Percentiles rank a stretch among this genome's conserved stretches.
Evolutionary conservation across 2,113 vertebrate genomes (phyloP).

Genomic region (Campylorhamphus procurvoides): DNA sequence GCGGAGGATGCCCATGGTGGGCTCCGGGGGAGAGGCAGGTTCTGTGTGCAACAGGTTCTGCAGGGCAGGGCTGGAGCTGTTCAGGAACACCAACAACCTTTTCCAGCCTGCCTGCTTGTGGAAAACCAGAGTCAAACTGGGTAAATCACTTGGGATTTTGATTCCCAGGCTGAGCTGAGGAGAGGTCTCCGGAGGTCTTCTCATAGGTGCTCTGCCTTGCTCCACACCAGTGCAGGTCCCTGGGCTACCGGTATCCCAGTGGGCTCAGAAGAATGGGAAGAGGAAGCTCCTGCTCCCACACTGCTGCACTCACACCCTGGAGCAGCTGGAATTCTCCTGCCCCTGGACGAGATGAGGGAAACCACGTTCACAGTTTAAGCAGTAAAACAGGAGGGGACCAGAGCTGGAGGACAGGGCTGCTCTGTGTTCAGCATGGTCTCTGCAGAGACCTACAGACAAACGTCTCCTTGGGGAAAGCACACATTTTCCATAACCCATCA

Average conservation of each 20-base stretch:
- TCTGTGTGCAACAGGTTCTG: not conserved
- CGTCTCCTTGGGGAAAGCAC: fast-evolving
- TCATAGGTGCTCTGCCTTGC: not conserved
- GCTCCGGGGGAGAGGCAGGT: fast-evolving
- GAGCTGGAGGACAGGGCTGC: not conserved
- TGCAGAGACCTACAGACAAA: not conserved
- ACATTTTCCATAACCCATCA: fast-evolving
- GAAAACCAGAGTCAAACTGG: not conserved
- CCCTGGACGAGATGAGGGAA: not conserved
- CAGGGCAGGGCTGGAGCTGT: not conserved
- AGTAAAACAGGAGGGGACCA: not conserved
- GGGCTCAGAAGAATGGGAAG: not conserved
- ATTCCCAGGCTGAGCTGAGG: not conserved
- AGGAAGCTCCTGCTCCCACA: not conserved
- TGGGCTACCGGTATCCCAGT: not conserved
- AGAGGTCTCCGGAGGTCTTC: not conserved
- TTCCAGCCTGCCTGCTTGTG: fast-evolving
- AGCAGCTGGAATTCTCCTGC: not conserved
- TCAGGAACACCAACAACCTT: not conserved
- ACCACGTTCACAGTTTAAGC: not conserved
- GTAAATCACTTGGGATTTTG: not conserved
- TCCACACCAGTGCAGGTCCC: fast-evolving
- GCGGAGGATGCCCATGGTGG: fast-evolving
- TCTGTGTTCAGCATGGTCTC: not conserved
- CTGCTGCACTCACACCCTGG: not conserved